Percentiles rank a stretch among this genome's conserved stretches.
phyloP scores from a whole-genome alignment of 1,140 invertebrate species.

The Ceratina australensis region DNA sequence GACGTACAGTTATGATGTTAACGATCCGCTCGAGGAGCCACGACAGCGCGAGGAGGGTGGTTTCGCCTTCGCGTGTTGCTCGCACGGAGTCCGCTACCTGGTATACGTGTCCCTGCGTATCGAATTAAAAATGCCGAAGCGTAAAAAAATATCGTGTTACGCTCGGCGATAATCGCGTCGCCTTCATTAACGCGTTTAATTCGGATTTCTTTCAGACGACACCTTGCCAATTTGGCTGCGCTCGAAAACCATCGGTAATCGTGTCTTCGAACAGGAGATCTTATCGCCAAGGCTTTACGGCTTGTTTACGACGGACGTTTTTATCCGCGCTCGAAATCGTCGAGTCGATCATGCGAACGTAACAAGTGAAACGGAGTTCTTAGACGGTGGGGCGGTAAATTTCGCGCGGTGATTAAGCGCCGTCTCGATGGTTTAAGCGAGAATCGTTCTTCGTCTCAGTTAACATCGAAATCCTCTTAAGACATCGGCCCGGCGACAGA shows the following conservation, averaged over 20 bases:
- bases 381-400: slow-evolving; percentile 51
- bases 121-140: background rate
- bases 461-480: slow-evolving; percentile 64
- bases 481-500: slow-evolving; percentile 34
- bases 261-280: no score
- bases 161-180: slow-evolving; percentile 18
- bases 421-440: slow-evolving; percentile 54
- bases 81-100: background rate
- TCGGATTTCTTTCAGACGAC: background rate
- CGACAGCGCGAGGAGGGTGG: slow-evolving; percentile 2
- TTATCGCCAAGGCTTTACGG: no score
- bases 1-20: slow-evolving; percentile 73
- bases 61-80: background rate
- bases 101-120: background rate
- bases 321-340: no score
- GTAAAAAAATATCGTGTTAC: background rate
- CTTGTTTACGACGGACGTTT: no score
- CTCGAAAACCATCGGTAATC: no score
- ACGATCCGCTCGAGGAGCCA: slow-evolving; percentile 65
- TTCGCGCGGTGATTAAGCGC: slow-evolving; percentile 59
- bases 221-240: no score
- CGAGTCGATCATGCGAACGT: no score
- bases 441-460: slow-evolving; percentile 64
- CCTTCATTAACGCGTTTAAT: background rate
- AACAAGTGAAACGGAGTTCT: slow-evolving; percentile 12